A percentile compares a stretch with the other conserved stretches of the same genome.
Conservation (phyloP, 1,140 invertebrate species). For the Dysdera silvatica region DNA sequence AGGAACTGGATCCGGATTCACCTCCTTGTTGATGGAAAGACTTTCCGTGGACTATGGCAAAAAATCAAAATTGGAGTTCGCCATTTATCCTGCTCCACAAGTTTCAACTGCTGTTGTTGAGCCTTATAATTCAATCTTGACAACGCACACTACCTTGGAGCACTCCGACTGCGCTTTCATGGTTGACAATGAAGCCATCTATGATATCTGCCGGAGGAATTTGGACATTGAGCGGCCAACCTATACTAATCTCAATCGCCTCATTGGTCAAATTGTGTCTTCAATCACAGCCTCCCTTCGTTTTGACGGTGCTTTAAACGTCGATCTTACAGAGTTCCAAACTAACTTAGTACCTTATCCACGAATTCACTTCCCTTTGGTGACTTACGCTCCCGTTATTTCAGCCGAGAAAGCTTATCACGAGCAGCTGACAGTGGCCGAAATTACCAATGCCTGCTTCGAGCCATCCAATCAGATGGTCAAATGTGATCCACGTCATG, state of each 20-base stretch:
- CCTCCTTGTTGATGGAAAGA: conserved; percentile 76
- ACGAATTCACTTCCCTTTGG: conserved; percentile 61
- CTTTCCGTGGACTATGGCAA: conserved; percentile 82
- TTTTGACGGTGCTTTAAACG: conserved; percentile 81
- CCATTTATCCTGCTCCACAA: conserved; percentile 81
- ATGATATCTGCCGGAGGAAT: conserved; percentile 81
- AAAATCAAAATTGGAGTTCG: conserved; percentile 79
- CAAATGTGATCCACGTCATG: conserved; percentile 29
- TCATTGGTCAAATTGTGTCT: conserved; percentile 77
- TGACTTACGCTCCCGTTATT: conserved; percentile 28
- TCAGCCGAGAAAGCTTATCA: conserved; percentile 27
- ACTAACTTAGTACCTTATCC: conserved; percentile 79
- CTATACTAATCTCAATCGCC: conserved; percentile 67
- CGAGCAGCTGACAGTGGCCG: conserved; percentile 28
- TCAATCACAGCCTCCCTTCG: conserved; percentile 79
- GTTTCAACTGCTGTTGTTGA: conserved; percentile 46
- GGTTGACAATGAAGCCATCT: conserved; percentile 82
- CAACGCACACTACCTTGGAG: conserved; percentile 46
- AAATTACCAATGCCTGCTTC: conserved; percentile 31
- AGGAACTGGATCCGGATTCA: conserved; percentile 80
- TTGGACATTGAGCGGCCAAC: conserved; percentile 77
- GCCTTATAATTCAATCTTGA: conserved; percentile 46
- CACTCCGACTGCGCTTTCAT: conserved; percentile 50
- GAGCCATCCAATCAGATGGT: conserved; percentile 31
- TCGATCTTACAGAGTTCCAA: conserved; percentile 83